Conservation (phyloP, 2,888 invertebrate genomes). For the Agrilus cyanescens region DNA sequence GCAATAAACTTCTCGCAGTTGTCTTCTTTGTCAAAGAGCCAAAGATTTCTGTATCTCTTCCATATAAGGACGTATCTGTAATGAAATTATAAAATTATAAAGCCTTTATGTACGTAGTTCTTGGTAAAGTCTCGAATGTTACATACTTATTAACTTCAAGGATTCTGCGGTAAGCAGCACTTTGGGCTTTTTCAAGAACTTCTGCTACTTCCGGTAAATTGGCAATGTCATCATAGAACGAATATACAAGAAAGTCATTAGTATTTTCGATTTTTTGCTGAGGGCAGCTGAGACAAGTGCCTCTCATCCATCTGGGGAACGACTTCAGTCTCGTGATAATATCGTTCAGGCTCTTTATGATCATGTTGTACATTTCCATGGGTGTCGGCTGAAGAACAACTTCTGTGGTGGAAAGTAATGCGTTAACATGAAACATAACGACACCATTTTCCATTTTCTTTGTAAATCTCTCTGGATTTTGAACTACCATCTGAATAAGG, state of each 20-base stretch:
- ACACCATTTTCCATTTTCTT: slow-evolving; percentile 39
- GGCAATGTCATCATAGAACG: slow-evolving; percentile 70
- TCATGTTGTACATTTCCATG: slow-evolving; percentile 64
- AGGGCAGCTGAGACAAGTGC: slow-evolving; percentile 62
- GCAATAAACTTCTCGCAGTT: slow-evolving; percentile 69
- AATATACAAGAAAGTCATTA: slow-evolving; percentile 53
- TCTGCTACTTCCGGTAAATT: slow-evolving; percentile 59
- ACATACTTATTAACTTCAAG: slow-evolving; percentile 50
- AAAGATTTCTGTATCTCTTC: slow-evolving; percentile 61
- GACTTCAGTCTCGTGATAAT: slow-evolving; percentile 61
- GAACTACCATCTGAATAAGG: slow-evolving; percentile 51
- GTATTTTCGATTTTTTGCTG: slow-evolving; percentile 47
- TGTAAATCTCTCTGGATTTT: slow-evolving; percentile 61
- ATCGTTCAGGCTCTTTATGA: slow-evolving; percentile 62
- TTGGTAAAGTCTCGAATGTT: slow-evolving; percentile 26
- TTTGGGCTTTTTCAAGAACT: slow-evolving; percentile 52
- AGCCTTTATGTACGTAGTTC: too few species aligned
- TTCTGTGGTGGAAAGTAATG: slow-evolving; percentile 60
- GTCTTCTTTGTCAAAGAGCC: slow-evolving; percentile 61
- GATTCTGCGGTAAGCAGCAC: slow-evolving; percentile 52
- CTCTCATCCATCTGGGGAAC: slow-evolving; percentile 78
- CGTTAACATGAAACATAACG: slow-evolving; percentile 69
- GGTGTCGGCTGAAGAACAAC: slow-evolving; percentile 64
- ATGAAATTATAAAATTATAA: too few species aligned
- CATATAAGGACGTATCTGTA: slow-evolving; percentile 40